Evolutionary conservation across 2,888 invertebrate species (phyloP), one percentile per base, ranked within the genome.

Genomic region (Marronus borbonicus): DNA sequence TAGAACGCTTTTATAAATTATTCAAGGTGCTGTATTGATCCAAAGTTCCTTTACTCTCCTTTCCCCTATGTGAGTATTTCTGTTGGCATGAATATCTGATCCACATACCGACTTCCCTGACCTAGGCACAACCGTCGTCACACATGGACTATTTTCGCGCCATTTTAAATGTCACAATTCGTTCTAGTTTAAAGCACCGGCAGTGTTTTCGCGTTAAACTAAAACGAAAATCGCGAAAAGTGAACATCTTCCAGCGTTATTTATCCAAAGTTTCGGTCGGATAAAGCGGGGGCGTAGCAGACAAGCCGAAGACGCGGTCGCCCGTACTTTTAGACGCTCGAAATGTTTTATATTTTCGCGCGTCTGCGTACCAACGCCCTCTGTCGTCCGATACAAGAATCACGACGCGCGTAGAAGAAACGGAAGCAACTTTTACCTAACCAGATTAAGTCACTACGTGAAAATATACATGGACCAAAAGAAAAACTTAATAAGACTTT

Each of bases 1-100:
- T 86, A 86, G 86, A 86, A 86, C 86, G 87, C 86, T 87, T 87
- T 86, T 87, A 86, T 88, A 87, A 87, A 88, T 87, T 87, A 88
- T 88, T 88, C 88, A 88, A 87, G 86, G 86, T 86, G 85, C 85
- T 84, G 86, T 87, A 88, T 88, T 86, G 88, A 88, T 88, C 88
- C 87, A 83, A 82, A 85, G 85, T 85, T 86, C 86, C 86, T 86
- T 85, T 83, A 84, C 86, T 85, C 83, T 85, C 85, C 84, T 84
- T 85, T 83, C 83, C 83, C 82, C 83, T 83, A 82, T 83, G 81
- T 83, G 82, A 82, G 83, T 81, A 82, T 83, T 83, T 83, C 81
- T 81, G 82, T 83, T 81, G 78, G 80, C 72, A 79, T 80, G 82
- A 82, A 81, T 81, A 83, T 83, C 81, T 82, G 81, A 83, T 83